Evolutionary conservation across 1,140 invertebrate species (phyloP).

Genomic region (Calliopsis andreniformis): DNA sequence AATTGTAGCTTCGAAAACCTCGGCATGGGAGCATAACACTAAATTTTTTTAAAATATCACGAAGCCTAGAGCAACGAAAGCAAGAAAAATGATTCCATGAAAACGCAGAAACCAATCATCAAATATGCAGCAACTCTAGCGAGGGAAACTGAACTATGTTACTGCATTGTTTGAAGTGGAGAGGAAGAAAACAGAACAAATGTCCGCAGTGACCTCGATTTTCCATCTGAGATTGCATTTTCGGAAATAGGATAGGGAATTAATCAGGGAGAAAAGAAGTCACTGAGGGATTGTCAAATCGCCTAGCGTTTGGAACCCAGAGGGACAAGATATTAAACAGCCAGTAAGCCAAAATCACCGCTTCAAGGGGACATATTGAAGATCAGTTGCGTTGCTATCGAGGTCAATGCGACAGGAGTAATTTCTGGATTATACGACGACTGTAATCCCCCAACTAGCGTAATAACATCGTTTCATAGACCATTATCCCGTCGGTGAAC

Average conservation of each 20-base stretch:
- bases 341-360: conserved; percentile 43
- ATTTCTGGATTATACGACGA: conserved; percentile 56
- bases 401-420: conserved; percentile 46
- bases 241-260: conserved; percentile 44
- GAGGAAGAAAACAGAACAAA: not conserved
- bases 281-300: conserved; percentile 12
- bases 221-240: conserved; percentile 26
- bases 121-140: not conserved
- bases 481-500: conserved; percentile 26
- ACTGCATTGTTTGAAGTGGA: not conserved
- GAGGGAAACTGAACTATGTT: not conserved
- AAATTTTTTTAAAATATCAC: too few relatives aligned
- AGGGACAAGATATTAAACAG: conserved; percentile 46
- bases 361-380: conserved; percentile 50
- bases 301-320: not conserved
- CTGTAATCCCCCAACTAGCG: conserved; percentile 35
- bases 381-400: conserved; percentile 42
- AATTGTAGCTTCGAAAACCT: too few relatives aligned
- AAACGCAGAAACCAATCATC: not conserved
- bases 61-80: not conserved
- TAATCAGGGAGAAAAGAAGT: conserved; percentile 31
- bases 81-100: not conserved
- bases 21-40: too few relatives aligned
- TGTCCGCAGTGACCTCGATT: conserved; percentile 34
- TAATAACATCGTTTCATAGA: conserved; percentile 43